Evolutionary conservation across 2,113 vertebrate species (phyloP).

Genomic region (Embiotoca jacksoni): DNA sequence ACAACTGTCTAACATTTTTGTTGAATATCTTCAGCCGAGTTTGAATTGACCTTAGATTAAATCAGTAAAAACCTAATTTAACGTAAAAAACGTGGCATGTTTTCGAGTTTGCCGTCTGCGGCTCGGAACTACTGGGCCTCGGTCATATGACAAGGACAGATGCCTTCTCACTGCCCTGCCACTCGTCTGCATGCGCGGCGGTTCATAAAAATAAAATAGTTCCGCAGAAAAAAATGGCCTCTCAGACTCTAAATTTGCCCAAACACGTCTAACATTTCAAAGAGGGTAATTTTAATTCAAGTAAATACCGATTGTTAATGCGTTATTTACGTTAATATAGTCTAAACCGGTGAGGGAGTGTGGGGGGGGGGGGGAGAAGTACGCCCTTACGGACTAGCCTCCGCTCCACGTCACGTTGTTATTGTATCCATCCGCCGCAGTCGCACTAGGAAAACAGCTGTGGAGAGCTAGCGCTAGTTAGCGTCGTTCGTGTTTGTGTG

Average conservation of each 20-base stretch:
- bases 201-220: conserved; percentile 75
- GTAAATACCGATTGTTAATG: rapidly evolving
- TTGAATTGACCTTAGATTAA: too few species aligned
- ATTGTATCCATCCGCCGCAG: conserved; percentile 84
- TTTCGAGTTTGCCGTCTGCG: conserved; percentile 17
- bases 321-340: rapidly evolving
- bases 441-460: conserved; percentile 78
- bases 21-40: neutral
- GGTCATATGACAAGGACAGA: conserved; percentile 83
- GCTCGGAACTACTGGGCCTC: conserved; percentile 61
- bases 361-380: neutral
- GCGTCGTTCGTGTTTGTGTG: conserved; percentile 67
- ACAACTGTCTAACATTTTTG: neutral
- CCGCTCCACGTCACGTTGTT: conserved; percentile 75
- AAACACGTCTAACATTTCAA: rapidly evolving
- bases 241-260: rapidly evolving
- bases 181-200: conserved; percentile 39
- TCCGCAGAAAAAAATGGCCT: neutral
- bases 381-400: conserved; percentile 32
- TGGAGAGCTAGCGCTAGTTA: conserved; percentile 66
- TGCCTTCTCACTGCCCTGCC: conserved; percentile 64
- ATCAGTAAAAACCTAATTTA: too few species aligned
- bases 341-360: too few species aligned
- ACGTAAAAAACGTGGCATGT: neutral
- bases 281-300: rapidly evolving